These are phyloP conservation scores for Drosophila fulvimacula DNA, from an alignment of 2,888 invertebrate species.

Conservation along the genomic window DNA sequence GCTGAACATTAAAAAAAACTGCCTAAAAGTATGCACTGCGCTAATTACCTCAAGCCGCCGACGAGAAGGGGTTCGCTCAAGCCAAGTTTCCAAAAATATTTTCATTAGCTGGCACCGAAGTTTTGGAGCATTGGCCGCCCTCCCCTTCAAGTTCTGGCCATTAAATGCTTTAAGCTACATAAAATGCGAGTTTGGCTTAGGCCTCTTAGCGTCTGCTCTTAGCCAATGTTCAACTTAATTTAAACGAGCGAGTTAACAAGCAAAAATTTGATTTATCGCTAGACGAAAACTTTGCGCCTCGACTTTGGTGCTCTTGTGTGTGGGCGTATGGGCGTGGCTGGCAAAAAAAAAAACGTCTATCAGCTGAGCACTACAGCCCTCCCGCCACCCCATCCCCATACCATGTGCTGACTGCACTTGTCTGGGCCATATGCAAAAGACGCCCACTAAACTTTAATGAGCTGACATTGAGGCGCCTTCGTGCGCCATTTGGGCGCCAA, in stretches of 20 bases:
- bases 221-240: constrained; percentile 70
- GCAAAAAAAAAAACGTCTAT: constrained; percentile 52
- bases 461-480: constrained; percentile 75
- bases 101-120: constrained; percentile 58
- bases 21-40: constrained; percentile 2
- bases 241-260: constrained; percentile 73
- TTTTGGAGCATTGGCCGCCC: constrained; percentile 17
- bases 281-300: constrained; percentile 49
- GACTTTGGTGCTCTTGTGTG: constrained; percentile 25
- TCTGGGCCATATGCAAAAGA: constrained; percentile 60
- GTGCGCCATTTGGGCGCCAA: constrained; percentile 76
- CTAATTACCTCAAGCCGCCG: constrained; percentile 42
- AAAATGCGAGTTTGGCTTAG: constrained; percentile 34
- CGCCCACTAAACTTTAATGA: constrained; percentile 75
- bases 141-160: background rate
- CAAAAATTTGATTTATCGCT: constrained; percentile 71
- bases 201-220: constrained; percentile 7
- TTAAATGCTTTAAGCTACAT: constrained; percentile 58
- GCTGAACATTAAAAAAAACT: background rate
- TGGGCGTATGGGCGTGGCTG: constrained; percentile 22
- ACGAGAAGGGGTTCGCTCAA: background rate
- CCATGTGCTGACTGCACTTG: constrained; percentile 29
- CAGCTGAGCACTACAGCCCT: constrained; percentile 3
- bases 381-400: background rate
- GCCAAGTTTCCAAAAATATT: constrained; percentile 47